Conservation (phyloP, 2,113 vertebrate genomes). For the Crotalus helleri region DNA sequence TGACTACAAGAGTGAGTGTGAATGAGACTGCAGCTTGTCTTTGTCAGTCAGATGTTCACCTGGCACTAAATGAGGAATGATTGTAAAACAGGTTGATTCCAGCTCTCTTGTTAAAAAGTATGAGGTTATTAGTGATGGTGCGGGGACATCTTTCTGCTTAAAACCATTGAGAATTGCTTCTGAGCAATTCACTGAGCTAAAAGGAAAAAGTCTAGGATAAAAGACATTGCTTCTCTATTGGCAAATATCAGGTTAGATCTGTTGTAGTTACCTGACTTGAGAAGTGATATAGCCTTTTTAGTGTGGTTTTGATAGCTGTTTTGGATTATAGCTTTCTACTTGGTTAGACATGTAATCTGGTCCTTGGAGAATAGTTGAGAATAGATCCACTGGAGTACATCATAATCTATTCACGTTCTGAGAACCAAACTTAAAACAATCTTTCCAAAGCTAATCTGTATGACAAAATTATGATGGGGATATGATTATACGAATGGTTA, state of each 20-base stretch:
- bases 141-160: neutral
- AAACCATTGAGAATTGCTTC: neutral
- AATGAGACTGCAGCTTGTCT: neutral
- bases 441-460: neutral
- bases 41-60: neutral
- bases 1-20: neutral
- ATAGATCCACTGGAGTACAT: neutral
- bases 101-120: neutral
- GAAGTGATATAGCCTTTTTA: neutral
- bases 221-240: neutral
- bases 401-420: neutral
- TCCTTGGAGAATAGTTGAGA: neutral
- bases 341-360: neutral
- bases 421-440: neutral
- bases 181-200: neutral
- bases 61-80: neutral
- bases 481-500: neutral
- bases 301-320: neutral
- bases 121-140: neutral
- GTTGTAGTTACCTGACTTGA: neutral
- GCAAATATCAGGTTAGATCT: neutral
- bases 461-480: neutral
- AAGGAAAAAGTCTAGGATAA: neutral
- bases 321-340: neutral
- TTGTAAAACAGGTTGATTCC: neutral